phyloP scores from a whole-genome alignment of 2,797 vertebrate genomes.

The Gobionotothen gibberifrons region DNA sequence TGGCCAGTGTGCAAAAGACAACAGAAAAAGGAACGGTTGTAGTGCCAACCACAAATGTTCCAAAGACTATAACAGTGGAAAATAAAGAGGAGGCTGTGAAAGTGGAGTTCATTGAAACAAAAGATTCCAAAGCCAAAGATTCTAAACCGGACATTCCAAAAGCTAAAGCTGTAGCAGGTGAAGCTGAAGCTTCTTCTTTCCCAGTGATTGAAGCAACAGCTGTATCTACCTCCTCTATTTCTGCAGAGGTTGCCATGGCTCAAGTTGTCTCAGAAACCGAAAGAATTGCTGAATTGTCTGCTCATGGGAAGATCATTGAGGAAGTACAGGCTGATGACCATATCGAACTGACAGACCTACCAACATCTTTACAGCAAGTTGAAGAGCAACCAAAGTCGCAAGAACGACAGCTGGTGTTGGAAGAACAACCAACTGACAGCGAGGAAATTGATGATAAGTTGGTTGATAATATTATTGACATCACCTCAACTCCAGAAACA shows the following conservation, averaged over 20 bases:
- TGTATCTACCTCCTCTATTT: conserved; percentile 16
- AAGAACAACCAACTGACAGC: conserved; percentile 34
- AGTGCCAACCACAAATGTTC: conserved; percentile 24
- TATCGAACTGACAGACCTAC: conserved; percentile 35
- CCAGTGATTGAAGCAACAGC: conserved; percentile 22
- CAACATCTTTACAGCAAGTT: conserved; percentile 43
- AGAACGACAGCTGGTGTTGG: conserved; percentile 37
- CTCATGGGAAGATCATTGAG: conserved; percentile 28
- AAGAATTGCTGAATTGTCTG: conserved; percentile 38
- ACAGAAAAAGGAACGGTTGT: conserved; percentile 32
- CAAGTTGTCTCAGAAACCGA: conserved; percentile 37
- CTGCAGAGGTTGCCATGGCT: conserved; percentile 33
- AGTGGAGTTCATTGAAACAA: conserved; percentile 2
- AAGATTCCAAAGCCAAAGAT: conserved; percentile 35
- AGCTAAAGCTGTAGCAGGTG: conserved; percentile 17
- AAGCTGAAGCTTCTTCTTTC: conserved; percentile 9
- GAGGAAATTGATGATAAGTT: conserved; percentile 40
- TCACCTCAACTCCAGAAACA: conserved; percentile 31
- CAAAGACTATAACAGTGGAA: conserved; percentile 24
- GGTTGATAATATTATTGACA: conserved; percentile 34
- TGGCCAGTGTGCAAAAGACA: conserved; percentile 29
- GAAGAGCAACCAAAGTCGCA: conserved; percentile 38
- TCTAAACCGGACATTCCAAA: conserved; percentile 36
- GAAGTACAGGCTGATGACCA: conserved; percentile 41
- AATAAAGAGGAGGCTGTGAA: conserved; percentile 34